These are phyloP conservation scores for Dasysyrphus tricinctus DNA, from an alignment of 2,888 invertebrate genomes.

Conservation along the genomic window DNA sequence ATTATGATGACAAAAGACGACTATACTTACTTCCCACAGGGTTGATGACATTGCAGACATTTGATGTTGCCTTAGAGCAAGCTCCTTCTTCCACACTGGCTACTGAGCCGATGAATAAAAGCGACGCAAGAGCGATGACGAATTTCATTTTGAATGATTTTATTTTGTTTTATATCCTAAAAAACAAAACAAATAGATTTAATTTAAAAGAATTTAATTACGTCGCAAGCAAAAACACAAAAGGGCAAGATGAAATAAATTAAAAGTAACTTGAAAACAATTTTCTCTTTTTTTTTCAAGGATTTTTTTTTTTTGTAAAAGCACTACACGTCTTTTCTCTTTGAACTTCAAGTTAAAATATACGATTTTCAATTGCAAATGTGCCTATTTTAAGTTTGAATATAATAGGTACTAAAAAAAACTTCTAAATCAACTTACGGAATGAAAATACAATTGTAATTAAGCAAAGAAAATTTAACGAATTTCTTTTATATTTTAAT, in stretches of 20 bases:
- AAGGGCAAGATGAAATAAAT: not conserved
- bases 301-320: not conserved
- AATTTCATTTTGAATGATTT: conserved; percentile 55
- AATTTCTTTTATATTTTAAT: conserved; percentile 20
- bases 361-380: not conserved
- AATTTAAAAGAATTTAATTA: conserved; percentile 20
- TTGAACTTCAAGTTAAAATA: conserved; percentile 35
- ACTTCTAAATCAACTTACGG: conserved; percentile 39
- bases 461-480: conserved; percentile 7
- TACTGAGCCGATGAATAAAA: conserved; percentile 35
- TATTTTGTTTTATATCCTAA: conserved; percentile 40
- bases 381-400: not conserved
- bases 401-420: not conserved
- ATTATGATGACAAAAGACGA: not conserved
- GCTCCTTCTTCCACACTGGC: conserved; percentile 7
- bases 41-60: not conserved
- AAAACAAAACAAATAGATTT: conserved; percentile 22
- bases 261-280: not conserved
- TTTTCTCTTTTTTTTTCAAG: conserved; percentile 17
- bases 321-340: conserved; percentile 45
- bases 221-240: conserved; percentile 33
- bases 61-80: not conserved
- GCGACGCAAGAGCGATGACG: conserved; percentile 41
- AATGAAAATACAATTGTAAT: conserved; percentile 52
- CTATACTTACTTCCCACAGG: not conserved